A percentile compares a stretch with the other conserved stretches of the same genome.
Evolutionary conservation across 2,888 invertebrate species (phyloP).

Genomic region (Diplazon laetatorius): DNA sequence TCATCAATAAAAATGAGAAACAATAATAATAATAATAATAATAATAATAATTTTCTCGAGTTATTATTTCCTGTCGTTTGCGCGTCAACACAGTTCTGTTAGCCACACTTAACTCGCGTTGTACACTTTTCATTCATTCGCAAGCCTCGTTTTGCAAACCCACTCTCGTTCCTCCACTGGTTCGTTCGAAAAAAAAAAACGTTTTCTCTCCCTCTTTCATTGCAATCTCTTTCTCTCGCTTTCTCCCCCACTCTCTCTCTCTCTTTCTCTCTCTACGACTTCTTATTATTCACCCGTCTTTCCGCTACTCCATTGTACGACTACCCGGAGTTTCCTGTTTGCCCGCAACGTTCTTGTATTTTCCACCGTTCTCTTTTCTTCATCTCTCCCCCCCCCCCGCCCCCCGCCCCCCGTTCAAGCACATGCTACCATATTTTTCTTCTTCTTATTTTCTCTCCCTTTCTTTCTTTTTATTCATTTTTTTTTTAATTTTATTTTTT

Average conservation of each 20-base stretch:
- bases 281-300: conserved; percentile 67
- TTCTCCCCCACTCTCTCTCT: conserved; percentile 12
- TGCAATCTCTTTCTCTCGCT: conserved; percentile 16
- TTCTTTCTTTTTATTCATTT: conserved; percentile 38
- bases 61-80: conserved; percentile 53
- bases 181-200: conserved; percentile 10
- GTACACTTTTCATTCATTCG: conserved; percentile 51
- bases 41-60: conserved; percentile 28
- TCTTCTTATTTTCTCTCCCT: conserved; percentile 45
- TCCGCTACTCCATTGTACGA: conserved; percentile 69
- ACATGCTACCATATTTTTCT: conserved; percentile 20
- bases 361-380: conserved; percentile 58
- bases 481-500: conserved; percentile 40
- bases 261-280: conserved; percentile 24
- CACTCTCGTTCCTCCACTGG: conserved; percentile 45
- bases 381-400: no score
- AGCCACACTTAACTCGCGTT: not conserved
- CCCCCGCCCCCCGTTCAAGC: conserved; percentile 21
- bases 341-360: conserved; percentile 67
- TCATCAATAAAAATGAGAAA: conserved; percentile 10
- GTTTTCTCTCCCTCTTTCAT: conserved; percentile 10
- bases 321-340: conserved; percentile 69
- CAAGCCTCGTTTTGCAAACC: conserved; percentile 36
- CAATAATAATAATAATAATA: conserved; percentile 17
- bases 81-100: not conserved